phyloP scores from a whole-genome alignment of 2,888 invertebrate genomes.

The Drosophila siamana region DNA sequence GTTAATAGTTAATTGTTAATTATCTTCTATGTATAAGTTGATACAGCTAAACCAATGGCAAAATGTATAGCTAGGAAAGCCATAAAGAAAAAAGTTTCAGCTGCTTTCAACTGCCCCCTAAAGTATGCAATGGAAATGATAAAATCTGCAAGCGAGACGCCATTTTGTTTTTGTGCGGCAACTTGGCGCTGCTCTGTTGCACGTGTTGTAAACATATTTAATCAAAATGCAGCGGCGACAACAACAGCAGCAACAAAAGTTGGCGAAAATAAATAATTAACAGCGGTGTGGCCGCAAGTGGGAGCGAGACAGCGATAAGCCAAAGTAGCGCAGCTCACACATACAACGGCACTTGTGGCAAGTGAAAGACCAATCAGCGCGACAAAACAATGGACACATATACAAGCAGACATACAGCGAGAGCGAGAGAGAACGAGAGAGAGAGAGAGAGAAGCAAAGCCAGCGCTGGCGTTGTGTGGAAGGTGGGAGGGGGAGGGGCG shows the following conservation, averaged over 20 bases:
- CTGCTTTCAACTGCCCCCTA: background rate
- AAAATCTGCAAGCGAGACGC: slow-evolving; percentile 32
- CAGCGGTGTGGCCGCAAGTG: slow-evolving; percentile 34
- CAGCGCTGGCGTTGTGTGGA: background rate
- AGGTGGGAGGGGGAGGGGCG: background rate
- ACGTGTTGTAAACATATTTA: slow-evolving; percentile 24
- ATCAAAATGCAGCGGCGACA: slow-evolving; percentile 53
- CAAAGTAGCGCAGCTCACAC: slow-evolving; percentile 32
- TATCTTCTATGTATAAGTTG: too few relatives aligned
- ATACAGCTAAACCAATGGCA: too few relatives aligned
- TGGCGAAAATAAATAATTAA: slow-evolving; percentile 75
- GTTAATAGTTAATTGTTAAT: too few relatives aligned
- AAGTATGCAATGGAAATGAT: slow-evolving; percentile 41
- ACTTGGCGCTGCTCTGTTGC: slow-evolving; percentile 1
- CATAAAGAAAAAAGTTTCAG: too few relatives aligned
- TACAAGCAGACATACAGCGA: slow-evolving; percentile 22
- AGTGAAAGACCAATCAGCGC: slow-evolving; percentile 78
- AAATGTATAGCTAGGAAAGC: too few relatives aligned
- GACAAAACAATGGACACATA: slow-evolving; percentile 73
- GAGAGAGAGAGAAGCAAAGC: background rate
- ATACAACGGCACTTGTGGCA: slow-evolving; percentile 41
- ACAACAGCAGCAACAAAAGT: slow-evolving; percentile 21
- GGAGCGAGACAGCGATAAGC: slow-evolving; percentile 49
- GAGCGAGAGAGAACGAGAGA: background rate
- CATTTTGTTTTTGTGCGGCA: slow-evolving; percentile 57